Base-by-base conservation (phyloP, 1,140 invertebrate species). In the Drosophila dunni region DNA sequence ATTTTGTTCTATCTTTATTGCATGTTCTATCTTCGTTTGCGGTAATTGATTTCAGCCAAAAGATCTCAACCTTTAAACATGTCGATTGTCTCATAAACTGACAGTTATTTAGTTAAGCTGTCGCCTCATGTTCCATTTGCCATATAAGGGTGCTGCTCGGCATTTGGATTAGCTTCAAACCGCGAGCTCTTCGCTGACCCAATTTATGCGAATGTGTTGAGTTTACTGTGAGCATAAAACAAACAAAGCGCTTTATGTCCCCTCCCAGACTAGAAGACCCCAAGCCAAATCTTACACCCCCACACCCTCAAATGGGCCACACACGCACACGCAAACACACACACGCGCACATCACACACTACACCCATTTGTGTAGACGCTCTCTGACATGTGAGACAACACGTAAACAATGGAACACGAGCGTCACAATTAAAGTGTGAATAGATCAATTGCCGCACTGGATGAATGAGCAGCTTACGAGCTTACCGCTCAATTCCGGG, bases 31-130 rank as follows among this genome's bases (percentile, higher is more conserved):
- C 42, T 48, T 57, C 60, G 58, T 54, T 58, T 85, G 81, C 67
- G 78, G 78, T 82, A 85, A 85, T 86, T 85, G 82, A 76, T 86
- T 85, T 86, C 50, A 78, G 78, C 69, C 78, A 54, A 81, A 78
- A 85, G 78, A 84, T 75, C 77, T 66, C 56, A 73, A 72, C 53
- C 80, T 75, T 72, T 72, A 65, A 68, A 81, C 76, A 76, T 81
- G 82, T 75, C 63, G 81, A 78, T 72, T 84, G 81, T 86, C 82
- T 78, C 75, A 69, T 75, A 63, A 75, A 78, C 45, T 75, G 58
- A 75, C 66, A 64, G 44, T 45, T 61, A 81, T 57, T 65, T 61
- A 73, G 48, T 68, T 79, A 70, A 75, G 69, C 56, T 62, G 64
- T 45, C 13, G 20, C 45, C 13, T 7, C 13, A 40, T 57, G 33